phyloP scores from a whole-genome alignment of 2,797 vertebrate genomes.

The Alectoris magna region DNA sequence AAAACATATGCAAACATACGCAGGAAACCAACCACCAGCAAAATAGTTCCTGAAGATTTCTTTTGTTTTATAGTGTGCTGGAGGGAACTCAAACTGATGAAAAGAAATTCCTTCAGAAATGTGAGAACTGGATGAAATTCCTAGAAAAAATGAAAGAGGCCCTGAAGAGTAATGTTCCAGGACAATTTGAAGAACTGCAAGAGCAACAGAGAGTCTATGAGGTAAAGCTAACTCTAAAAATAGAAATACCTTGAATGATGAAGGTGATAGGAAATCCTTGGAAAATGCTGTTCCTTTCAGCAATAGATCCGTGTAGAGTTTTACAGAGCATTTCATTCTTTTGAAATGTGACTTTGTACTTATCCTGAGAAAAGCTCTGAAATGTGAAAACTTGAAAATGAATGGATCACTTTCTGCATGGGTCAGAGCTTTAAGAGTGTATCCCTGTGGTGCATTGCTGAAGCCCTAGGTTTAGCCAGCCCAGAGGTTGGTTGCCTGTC shows the following conservation, averaged over 20 bases:
- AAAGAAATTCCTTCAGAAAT: constrained; percentile 87
- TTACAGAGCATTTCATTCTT: neutral
- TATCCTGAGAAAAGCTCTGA: neutral
- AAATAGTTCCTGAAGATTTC: neutral
- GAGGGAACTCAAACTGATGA: constrained; percentile 79
- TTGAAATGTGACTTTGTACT: neutral
- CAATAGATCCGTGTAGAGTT: neutral
- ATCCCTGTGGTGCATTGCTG: neutral
- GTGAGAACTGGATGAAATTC: constrained; percentile 88
- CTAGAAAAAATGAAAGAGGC: constrained; percentile 87
- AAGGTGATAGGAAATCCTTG: neutral
- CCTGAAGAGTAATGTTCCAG: constrained; percentile 80
- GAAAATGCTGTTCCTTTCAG: neutral
- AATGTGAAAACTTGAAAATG: neutral
- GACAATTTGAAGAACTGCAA: constrained; percentile 80
- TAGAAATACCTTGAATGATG: neutral
- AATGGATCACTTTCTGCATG: neutral
- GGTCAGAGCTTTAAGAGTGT: neutral
- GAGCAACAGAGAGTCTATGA: constrained; percentile 88
- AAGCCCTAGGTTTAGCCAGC: neutral
- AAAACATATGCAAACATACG: neutral
- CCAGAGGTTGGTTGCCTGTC: neutral
- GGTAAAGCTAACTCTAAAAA: constrained; percentile 74
- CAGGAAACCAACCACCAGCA: neutral
- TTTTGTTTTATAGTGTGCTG: constrained; percentile 79